Evolutionary conservation across 2,888 invertebrate species (phyloP), one percentile per base, ranked within the genome.

Genomic region (Lithophane leautieri): DNA sequence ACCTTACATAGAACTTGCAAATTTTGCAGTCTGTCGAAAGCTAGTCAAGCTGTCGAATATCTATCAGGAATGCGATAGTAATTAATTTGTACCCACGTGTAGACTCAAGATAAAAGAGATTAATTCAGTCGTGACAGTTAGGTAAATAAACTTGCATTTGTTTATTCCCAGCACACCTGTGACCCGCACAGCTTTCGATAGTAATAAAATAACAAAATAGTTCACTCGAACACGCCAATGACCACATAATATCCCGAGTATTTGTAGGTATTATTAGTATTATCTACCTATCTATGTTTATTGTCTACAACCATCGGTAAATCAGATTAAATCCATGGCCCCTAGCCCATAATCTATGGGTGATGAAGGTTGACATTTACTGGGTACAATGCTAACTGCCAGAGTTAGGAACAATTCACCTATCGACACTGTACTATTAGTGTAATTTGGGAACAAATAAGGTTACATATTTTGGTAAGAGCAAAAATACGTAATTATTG

Each of bases 1-100:
- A 42, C 68, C 73, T 83, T 78, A 75, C 74, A 70, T 72, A 76
- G 73, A 65, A 82, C 76, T 81, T 83, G 83, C 80, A 84, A 84
- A 84, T 82, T 63, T 66, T 79, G 68, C 56, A 76, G 77, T 79
- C 80, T 86, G 85, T 87, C 76, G 90, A 88, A 89, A 86, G 87
- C 78, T 73, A 79, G 82, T 83, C 84, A 83, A 86, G 82, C 82
- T 83, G 87, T 84, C 85, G 83, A 87, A 88, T 89, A 86, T 78
- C 85, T 89, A 88, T 88, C 85, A 84, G 77, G 74, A 82, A 76
- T 67, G 58, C 75, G 68, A 83, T 75, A 80, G 34, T 82, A 82
- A 85, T 86, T 86, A 78, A 87, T 84, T 77, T 76, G 52, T 79
- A 68, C 76, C 84, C 70, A 76, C 83, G 60, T 72, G 58, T 74